Evolutionary conservation across 1,140 invertebrate species (phyloP).

Genomic region (Apocrypta bakeri): DNA sequence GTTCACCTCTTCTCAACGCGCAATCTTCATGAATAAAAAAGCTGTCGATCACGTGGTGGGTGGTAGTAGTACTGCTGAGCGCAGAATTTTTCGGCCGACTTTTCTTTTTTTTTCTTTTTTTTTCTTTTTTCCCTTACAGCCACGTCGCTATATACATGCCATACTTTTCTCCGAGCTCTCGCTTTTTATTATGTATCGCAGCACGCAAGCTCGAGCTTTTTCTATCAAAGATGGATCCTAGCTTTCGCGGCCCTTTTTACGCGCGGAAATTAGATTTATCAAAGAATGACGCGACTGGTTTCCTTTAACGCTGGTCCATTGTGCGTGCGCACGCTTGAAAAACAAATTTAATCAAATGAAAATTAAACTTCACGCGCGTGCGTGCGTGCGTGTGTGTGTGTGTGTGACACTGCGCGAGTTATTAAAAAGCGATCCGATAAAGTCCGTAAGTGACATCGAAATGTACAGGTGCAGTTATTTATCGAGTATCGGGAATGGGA

Average conservation of each 20-base stretch:
- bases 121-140: neutral
- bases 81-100: neutral
- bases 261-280: constrained; percentile 31
- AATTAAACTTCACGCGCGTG: neutral
- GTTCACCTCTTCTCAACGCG: constrained; percentile 1
- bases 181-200: constrained; percentile 12
- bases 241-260: neutral
- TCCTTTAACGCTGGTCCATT: neutral
- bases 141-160: too few species aligned
- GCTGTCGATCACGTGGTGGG: constrained; percentile 41
- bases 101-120: neutral
- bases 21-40: constrained; percentile 52
- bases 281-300: constrained; percentile 1
- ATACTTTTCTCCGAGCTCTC: neutral
- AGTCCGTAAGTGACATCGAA: constrained; percentile 10
- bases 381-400: too few species aligned
- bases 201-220: neutral
- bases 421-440: constrained; percentile 19
- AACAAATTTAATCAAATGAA: neutral
- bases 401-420: too few species aligned
- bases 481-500: constrained; percentile 16
- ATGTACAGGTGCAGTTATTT: neutral
- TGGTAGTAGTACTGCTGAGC: neutral
- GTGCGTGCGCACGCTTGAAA: too few species aligned
- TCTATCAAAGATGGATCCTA: constrained; percentile 13